Evolutionary conservation across 2,797 vertebrate genomes (phyloP).

Genomic region (Carapus acus): DNA sequence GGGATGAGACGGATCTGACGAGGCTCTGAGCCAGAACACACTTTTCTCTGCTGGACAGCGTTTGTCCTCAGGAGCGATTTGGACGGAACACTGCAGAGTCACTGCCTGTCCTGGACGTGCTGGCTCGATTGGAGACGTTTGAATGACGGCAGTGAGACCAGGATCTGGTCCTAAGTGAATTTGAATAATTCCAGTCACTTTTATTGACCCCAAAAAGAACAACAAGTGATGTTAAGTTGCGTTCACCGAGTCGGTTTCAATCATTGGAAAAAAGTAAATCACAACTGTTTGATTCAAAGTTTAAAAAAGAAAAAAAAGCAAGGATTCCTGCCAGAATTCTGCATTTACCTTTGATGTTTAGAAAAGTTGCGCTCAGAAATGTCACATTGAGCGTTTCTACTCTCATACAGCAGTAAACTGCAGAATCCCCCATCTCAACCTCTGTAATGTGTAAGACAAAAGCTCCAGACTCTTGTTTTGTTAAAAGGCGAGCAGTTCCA

Average conservation of each 20-base stretch:
- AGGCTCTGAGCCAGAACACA: slow-evolving; percentile 28
- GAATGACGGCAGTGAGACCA: neutral
- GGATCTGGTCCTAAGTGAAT: neutral
- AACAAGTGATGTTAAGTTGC: neutral
- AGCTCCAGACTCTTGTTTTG: accelerated
- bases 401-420: slow-evolving; percentile 38
- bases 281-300: no score
- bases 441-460: slow-evolving; percentile 22
- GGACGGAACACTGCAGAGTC: slow-evolving; percentile 24
- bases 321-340: no score
- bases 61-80: neutral
- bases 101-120: slow-evolving; percentile 5
- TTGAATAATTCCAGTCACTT: neutral
- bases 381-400: accelerated
- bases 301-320: no score
- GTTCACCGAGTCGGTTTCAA: no score
- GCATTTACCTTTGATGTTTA: slow-evolving; percentile 43
- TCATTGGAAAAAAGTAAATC: no score
- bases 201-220: neutral
- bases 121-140: no score
- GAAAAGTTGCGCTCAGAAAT: slow-evolving; percentile 10
- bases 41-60: slow-evolving; percentile 5
- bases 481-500: neutral
- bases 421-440: slow-evolving; percentile 16
- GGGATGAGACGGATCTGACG: slow-evolving; percentile 3